Conservation (phyloP, 2,888 invertebrate species). For the Leistus spinibarbis region DNA sequence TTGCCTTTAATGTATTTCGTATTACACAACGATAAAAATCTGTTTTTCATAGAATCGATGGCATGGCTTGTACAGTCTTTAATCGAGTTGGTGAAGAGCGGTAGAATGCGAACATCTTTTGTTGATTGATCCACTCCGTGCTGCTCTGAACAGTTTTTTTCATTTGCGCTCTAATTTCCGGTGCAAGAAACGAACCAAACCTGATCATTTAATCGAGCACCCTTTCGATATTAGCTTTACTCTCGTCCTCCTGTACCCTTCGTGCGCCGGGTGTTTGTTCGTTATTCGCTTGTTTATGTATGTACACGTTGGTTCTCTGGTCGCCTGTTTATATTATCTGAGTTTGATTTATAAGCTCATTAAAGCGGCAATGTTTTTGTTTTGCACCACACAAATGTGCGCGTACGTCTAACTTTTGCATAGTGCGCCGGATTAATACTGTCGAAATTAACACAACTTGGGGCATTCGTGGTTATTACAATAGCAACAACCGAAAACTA, state of each 20-base stretch:
- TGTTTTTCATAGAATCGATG: background rate
- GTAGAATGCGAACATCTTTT: background rate
- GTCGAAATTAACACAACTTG: conserved; percentile 24
- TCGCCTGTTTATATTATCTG: conserved; percentile 15
- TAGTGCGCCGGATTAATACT: conserved; percentile 28
- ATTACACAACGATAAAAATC: background rate
- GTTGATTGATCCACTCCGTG: background rate
- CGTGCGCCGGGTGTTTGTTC: background rate
- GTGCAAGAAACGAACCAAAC: conserved; percentile 22
- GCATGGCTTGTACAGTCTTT: background rate
- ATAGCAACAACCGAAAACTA: background rate
- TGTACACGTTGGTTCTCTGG: background rate
- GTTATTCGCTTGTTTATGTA: background rate
- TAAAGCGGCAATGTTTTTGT: conserved; percentile 29
- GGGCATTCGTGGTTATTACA: background rate
- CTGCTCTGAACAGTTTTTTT: conserved; percentile 19
- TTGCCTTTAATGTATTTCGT: background rate
- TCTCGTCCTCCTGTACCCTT: background rate
- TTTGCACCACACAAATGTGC: conserved; percentile 9
- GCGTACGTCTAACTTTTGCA: conserved; percentile 20
- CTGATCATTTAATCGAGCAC: conserved; percentile 27
- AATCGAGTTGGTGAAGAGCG: background rate
- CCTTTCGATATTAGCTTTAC: conserved; percentile 21
- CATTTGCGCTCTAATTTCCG: conserved; percentile 35
- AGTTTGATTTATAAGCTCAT: conserved; percentile 34